A percentile compares a stretch with the other conserved stretches of the same genome.
Conservation (phyloP, 30 jellyfish, hydroid and myxozoan genomes). For the Cassiopea andromeda region DNA sequence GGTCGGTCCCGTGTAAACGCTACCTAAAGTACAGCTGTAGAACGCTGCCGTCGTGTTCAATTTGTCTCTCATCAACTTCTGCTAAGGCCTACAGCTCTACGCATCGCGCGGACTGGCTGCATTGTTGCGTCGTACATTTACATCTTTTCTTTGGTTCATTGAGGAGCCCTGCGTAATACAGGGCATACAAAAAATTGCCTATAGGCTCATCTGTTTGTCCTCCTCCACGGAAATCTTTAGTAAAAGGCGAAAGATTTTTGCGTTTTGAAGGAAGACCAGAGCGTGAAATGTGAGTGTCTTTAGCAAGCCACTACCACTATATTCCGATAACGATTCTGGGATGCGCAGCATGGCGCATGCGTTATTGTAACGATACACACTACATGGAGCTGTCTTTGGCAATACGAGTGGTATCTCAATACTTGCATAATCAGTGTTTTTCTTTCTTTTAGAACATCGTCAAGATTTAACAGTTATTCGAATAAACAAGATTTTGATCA, state of each 20-base stretch:
- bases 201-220: slow-evolving; percentile 37
- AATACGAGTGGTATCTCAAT: too few relatives aligned
- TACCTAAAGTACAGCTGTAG: too few relatives aligned
- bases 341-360: neutral
- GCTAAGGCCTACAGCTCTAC: too few relatives aligned
- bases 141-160: neutral
- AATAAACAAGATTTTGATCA: slow-evolving; percentile 43
- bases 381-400: too few relatives aligned
- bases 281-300: neutral
- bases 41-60: too few relatives aligned
- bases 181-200: slow-evolving; percentile 45
- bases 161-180: neutral
- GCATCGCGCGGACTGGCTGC: too few relatives aligned
- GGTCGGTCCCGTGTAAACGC: too few relatives aligned
- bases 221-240: slow-evolving; percentile 64
- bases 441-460: slow-evolving; percentile 55
- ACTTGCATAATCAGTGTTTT: neutral
- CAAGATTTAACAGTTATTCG: slow-evolving; percentile 64
- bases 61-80: too few relatives aligned
- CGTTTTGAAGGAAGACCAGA: slow-evolving; percentile 26
- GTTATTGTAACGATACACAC: neutral
- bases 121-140: too few relatives aligned
- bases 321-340: neutral
- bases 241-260: slow-evolving; percentile 42
- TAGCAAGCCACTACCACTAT: neutral